Evolutionary conservation across 2,113 vertebrate genomes (phyloP).

Genomic region (Saccopteryx leptura): DNA sequence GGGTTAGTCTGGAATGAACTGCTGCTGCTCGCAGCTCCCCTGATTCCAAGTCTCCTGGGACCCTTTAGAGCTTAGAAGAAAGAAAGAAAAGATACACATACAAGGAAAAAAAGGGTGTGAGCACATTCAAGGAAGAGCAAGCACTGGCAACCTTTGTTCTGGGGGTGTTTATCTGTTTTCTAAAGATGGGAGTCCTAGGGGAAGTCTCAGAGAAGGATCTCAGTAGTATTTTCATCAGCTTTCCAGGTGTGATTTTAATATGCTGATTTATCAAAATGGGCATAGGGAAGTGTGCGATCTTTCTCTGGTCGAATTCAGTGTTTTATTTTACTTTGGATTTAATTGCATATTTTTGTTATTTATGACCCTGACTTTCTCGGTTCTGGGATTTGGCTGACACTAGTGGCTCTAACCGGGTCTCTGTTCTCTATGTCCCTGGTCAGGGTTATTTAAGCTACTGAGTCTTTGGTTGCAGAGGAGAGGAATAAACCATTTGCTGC

Average conservation of each 20-base stretch:
- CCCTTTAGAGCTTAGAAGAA: background rate
- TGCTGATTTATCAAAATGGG: background rate
- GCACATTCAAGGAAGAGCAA: background rate
- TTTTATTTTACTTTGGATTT: background rate
- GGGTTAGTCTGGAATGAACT: background rate
- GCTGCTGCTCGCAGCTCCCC: too few species aligned
- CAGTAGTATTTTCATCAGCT: background rate
- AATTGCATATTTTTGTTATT: background rate
- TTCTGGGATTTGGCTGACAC: background rate
- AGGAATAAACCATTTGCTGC: background rate
- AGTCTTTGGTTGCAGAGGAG: background rate
- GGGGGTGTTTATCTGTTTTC: background rate
- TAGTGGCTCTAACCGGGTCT: background rate
- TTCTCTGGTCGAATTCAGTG: background rate
- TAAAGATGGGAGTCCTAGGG: background rate
- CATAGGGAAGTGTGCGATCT: background rate
- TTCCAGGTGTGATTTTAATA: background rate
- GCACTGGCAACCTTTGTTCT: background rate
- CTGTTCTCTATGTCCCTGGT: background rate
- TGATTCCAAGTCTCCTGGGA: background rate
- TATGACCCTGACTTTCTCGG: background rate
- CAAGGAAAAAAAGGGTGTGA: background rate
- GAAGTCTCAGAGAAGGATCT: background rate
- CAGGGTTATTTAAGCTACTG: background rate
- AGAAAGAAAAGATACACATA: background rate